A percentile compares a stretch with the other conserved stretches of the same genome.
Evolutionary conservation across 2,113 vertebrate species (phyloP).

Genomic region (Phylloscopus whistleri): DNA sequence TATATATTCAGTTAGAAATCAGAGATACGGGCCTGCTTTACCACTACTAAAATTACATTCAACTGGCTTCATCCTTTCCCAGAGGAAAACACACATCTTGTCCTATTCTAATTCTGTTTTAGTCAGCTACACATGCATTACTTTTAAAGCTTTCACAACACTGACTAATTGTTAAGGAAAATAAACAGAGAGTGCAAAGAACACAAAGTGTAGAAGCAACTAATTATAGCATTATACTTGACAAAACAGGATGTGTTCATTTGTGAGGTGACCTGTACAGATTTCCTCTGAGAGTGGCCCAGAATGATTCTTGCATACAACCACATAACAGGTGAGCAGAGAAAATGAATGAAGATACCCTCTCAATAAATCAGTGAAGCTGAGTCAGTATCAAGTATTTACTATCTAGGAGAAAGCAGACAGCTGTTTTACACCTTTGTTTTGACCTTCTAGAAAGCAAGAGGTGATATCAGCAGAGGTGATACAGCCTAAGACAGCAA

Average conservation of each 20-base stretch:
- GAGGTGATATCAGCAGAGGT: background rate
- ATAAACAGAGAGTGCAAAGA: background rate
- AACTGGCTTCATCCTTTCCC: background rate
- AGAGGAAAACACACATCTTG: background rate
- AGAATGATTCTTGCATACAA: background rate
- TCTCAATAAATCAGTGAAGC: background rate
- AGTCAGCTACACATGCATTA: background rate
- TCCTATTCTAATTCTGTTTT: background rate
- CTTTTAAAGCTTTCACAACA: conserved; percentile 5
- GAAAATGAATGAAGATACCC: background rate
- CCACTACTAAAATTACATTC: background rate
- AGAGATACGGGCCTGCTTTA: background rate
- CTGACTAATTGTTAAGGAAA: background rate
- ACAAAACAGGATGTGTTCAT: background rate
- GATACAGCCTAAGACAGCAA: background rate
- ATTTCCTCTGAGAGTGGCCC: background rate
- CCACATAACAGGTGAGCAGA: background rate
- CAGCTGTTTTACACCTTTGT: background rate
- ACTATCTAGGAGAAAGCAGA: background rate
- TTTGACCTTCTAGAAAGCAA: background rate
- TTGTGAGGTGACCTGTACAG: background rate
- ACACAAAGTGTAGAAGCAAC: background rate
- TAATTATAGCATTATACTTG: background rate
- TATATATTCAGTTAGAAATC: background rate
- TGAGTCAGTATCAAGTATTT: background rate